Evolutionary conservation across 2,888 invertebrate species (phyloP), one percentile per base, ranked within the genome.

Genomic region (Netelia virgata): DNA sequence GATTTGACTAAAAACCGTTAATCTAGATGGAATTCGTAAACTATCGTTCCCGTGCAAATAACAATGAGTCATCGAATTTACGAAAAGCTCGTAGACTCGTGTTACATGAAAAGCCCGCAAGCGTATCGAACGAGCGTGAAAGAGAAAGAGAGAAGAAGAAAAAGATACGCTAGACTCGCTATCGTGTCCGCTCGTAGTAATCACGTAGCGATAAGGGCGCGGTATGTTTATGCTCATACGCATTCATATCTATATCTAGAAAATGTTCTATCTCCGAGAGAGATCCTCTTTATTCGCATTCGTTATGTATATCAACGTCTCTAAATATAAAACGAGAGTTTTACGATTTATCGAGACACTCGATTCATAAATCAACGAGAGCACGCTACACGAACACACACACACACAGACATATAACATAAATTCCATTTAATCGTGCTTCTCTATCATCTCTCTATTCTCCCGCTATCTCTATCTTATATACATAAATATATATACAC

Each of bases 151-250:
- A 43, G 36, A 43, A 28, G 23, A 8, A 50, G 64, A 64, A 28
- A 57, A 6, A 57, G 73, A 73, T 79, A 73, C 66, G 57, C 43
- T 47, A 66, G 59, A 80, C 80, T 53, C 47, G 69, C 36, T 83
- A 72, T 83, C 83, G 83, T 75, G 64, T 76, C 80, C 74, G 23
- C 59, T 76, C 73, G 75, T 70, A n/a, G 66, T 79, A 70, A 83
- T 83, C 83, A 47, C 64, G 59, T 50, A 73, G 36, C 43, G 83
- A 84, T 80, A 80, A 84, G 68, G 80, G 66, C 66, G 28, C 20
- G 70, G 77, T 55, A 53, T 16, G 53, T n/a, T 20, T 55, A 61
- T 14, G n/a, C 9, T 14, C 50, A 3, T 14, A 53, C 50, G 18
- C n/a, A 63, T 6, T 23, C 28, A 53, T 63, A 36, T 50, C n/a